Conservation (phyloP, 2,113 vertebrate genomes). For the Lasiurus cinereus region DNA sequence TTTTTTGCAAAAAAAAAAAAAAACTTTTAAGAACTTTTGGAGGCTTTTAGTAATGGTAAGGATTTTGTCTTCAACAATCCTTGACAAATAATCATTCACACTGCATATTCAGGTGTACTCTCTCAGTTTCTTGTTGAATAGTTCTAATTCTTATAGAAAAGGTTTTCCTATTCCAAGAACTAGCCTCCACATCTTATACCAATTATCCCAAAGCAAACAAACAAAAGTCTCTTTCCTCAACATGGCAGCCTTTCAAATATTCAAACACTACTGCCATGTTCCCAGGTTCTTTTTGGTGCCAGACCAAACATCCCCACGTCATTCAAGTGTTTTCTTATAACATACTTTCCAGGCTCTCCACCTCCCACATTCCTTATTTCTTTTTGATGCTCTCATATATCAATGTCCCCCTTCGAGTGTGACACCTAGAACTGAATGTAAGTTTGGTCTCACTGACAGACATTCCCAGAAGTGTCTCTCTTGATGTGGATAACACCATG, state of each 20-base stretch:
- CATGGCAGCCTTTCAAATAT: constrained; percentile 29
- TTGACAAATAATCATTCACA: background rate
- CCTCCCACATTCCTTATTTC: background rate
- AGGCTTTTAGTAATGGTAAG: background rate
- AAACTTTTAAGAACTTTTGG: background rate
- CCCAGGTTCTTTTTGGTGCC: background rate
- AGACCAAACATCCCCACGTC: background rate
- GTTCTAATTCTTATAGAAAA: constrained; percentile 3
- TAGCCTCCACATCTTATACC: background rate
- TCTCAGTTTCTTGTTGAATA: background rate
- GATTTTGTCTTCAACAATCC: background rate
- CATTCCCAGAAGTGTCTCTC: background rate
- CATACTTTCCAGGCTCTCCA: background rate
- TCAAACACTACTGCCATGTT: background rate
- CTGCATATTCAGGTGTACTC: background rate
- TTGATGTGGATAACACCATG: background rate
- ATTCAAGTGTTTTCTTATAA: constrained; percentile 51
- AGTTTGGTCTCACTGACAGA: background rate
- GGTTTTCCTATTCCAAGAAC: background rate
- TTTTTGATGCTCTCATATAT: background rate
- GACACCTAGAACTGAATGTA: background rate
- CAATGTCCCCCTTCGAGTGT: background rate
- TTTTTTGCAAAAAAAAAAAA: too few species aligned
- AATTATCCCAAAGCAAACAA: constrained; percentile 38
- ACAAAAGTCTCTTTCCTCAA: background rate